Base-by-base conservation (phyloP, 2,797 vertebrate species). In the Hephaestus fuliginosus region DNA sequence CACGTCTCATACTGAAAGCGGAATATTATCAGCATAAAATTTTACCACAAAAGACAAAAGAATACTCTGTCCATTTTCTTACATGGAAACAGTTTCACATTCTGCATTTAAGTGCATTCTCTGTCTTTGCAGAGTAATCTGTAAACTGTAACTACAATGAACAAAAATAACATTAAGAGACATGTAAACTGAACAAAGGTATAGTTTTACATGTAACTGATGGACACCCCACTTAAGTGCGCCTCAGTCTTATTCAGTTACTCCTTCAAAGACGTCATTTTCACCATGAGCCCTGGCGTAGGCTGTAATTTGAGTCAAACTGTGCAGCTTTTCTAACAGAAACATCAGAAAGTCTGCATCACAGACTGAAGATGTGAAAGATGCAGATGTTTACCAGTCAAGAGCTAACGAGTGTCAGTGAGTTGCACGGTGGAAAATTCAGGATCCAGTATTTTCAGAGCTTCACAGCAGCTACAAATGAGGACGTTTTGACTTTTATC, bases 221-320 rank as follows among this genome's bases (percentile, higher is more conserved):
- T 10, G 18, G 52, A 76, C 22, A 5, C 68, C 8, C 15, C 33
- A 46, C 56, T 67, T 18, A 66, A 68, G 72, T 30, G 57, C 49
- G 62, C 60, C 63, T 41, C 5, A 3, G 63, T 60, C n/a, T 69
- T n/a, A 76, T 80, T 76, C n/a, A 77, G 17, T 83, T 57, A 64
- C 68, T 76, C 65, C 46, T 55, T 85, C 78, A 69, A 36, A 73
- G 69, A 63, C 48, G 74, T 48, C 33, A 3, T 63, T 53, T 64
- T 68, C 52, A 63, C 55, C 33, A 7, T 22, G 70, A 76, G 41
- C 44, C 25, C 33, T 13, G 44, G 52, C 17, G 13, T 7, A 20
- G 72, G 58, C 74, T 78, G 64, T 70, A 76, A 71, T 86, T 82
- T 80, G 12, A 81, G 57, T 85, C 78, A 71, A 69, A 66, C 60